Evolutionary conservation across 2,888 invertebrate species (phyloP).

Genomic region (Atethmia centrago): DNA sequence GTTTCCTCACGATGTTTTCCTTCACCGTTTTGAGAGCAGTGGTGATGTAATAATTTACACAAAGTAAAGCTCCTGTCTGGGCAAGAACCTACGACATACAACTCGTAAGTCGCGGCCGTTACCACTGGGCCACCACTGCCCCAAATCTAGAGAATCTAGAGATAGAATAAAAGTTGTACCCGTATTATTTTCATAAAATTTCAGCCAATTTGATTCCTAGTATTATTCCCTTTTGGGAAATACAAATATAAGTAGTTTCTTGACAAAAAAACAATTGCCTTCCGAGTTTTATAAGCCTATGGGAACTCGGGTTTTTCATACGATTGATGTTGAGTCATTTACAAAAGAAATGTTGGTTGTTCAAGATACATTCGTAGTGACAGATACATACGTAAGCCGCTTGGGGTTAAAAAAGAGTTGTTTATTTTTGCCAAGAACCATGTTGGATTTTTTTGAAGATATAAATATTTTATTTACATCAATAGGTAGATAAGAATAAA

Average conservation of each 20-base stretch:
- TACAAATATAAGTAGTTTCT: neutral
- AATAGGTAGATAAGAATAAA: neutral
- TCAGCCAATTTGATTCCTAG: neutral
- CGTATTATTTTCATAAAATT: slow-evolving; percentile 12
- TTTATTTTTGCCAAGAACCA: neutral
- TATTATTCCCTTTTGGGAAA: neutral
- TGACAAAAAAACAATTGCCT: slow-evolving; percentile 3
- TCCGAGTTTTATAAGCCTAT: neutral
- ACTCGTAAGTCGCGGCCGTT: too few relatives aligned
- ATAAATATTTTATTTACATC: neutral
- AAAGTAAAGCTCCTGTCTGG: too few relatives aligned
- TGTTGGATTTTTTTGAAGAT: neutral
- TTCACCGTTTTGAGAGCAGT: too few relatives aligned
- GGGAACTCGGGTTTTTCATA: neutral
- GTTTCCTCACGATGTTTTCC: too few relatives aligned
- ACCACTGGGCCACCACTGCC: too few relatives aligned
- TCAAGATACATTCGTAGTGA: slow-evolving; percentile 17
- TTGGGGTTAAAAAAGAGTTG: slow-evolving; percentile 2
- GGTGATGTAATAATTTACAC: too few relatives aligned
- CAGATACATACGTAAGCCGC: neutral
- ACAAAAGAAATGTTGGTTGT: slow-evolving; percentile 15
- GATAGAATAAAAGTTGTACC: slow-evolving; percentile 1
- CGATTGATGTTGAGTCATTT: slow-evolving; percentile 37
- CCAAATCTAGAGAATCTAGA: too few relatives aligned
- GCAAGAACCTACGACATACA: too few relatives aligned